Base-by-base conservation (phyloP, 1,140 invertebrate species). In the Cotesia typhae region DNA sequence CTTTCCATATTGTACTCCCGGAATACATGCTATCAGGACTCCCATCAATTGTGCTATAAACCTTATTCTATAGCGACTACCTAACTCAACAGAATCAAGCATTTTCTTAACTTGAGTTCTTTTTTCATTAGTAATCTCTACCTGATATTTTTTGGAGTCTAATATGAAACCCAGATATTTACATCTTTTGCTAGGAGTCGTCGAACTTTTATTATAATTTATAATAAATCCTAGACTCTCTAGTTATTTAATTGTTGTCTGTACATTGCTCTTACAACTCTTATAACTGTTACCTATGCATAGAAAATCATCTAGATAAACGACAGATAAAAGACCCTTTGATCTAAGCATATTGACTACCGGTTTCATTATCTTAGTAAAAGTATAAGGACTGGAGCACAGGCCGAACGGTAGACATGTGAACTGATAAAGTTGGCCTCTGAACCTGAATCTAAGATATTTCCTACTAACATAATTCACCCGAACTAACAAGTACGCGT, bases 301-400 rank as follows among this genome's bases (percentile, higher is more conserved):
- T 41, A 75, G n/a, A 3, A 72, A 38, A 38, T 75, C 71, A 14
- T 75, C 74, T 3, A 75, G 10, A 41, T 75, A 75, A 67, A 75
- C 37, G 0, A 75, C 67, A 37, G 67, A 70, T 4, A 60, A 28
- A 9, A 60, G 47, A 4, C 70, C 74, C 20, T 20, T 28, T 6
- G 6, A 0, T 59, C 71, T 59, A 2, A 73, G 37, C 1, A 3
- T 28, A 17, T 51, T 66, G 1, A 73, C 10, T 12, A 75, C 67
- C 4, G 74, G 63, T 28, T 73, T 70, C 52, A 75, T 52, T 3
- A 75, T 17, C 47, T 75, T 75, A 3, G 74, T 76, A 35, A 73
- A 76, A 2, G 67, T 63, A 61, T 41, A 72, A 9, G 73, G 73
- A 38, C 65, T 68, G 6, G 70, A 28, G 12, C 60, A 28, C 28